Conservation (phyloP, 1,140 invertebrate genomes). For the Gryllus bimaculatus region DNA sequence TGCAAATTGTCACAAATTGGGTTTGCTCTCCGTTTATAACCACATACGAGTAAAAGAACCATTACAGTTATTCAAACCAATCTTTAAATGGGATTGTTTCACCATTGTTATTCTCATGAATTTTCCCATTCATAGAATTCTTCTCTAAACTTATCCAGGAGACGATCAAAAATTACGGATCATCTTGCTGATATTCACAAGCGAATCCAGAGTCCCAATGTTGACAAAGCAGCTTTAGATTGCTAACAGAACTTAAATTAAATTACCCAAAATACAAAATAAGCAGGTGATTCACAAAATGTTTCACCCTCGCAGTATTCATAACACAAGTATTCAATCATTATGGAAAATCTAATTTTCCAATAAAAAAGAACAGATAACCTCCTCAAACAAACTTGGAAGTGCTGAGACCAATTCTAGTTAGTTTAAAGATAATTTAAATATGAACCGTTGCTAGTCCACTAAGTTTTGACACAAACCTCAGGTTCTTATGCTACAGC, state of each 20-base stretch:
- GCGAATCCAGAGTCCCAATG: not conserved
- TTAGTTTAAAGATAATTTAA: too few species aligned
- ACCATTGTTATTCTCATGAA: not conserved
- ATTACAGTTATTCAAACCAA: not conserved
- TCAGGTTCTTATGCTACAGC: slow-evolving; percentile 1
- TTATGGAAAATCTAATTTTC: too few species aligned
- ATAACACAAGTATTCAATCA: too few species aligned
- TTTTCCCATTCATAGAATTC: not conserved
- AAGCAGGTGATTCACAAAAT: too few species aligned
- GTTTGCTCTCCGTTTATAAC: not conserved
- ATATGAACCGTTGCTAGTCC: not conserved
- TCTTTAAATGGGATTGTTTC: not conserved
- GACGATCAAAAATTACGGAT: not conserved
- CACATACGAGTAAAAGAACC: not conserved
- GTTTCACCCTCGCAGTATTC: too few species aligned
- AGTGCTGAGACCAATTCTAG: too few species aligned
- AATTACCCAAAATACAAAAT: too few species aligned
- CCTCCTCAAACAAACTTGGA: too few species aligned
- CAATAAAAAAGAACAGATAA: too few species aligned
- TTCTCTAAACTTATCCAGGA: not conserved
- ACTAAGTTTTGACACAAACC: not conserved
- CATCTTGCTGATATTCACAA: not conserved
- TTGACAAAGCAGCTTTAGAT: not conserved
- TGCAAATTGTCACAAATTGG: not conserved
- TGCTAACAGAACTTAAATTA: not conserved